Conservation (phyloP, 2,797 vertebrate genomes). For the Sarcophilus harrisii region DNA sequence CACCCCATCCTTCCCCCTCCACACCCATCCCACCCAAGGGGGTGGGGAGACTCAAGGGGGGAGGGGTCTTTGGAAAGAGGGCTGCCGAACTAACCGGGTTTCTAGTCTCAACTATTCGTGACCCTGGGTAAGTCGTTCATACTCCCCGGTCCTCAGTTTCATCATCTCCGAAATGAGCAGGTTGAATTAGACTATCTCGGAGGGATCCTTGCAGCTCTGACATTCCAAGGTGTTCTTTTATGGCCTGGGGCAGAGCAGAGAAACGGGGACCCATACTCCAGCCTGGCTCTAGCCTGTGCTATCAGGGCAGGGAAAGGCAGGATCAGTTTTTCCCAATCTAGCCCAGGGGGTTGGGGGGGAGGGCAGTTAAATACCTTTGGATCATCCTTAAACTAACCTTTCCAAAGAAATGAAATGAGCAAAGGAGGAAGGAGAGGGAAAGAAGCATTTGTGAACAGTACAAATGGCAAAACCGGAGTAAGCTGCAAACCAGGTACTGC, state of each 20-base stretch:
- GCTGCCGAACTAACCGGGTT: background rate
- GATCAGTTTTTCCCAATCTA: background rate
- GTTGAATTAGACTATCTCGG: background rate
- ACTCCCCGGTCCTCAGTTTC: background rate
- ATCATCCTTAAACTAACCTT: background rate
- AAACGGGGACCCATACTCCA: background rate
- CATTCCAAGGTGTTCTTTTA: background rate
- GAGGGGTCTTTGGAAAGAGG: background rate
- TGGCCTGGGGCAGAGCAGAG: background rate
- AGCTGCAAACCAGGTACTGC: background rate
- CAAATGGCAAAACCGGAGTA: too few species aligned
- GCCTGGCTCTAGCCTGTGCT: background rate
- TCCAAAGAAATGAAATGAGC: background rate
- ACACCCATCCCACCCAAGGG: slow-evolving; percentile 54
- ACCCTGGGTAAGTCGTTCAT: background rate
- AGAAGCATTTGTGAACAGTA: background rate
- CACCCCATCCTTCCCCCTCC: slow-evolving; percentile 62
- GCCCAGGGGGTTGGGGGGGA: background rate
- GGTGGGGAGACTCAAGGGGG: background rate
- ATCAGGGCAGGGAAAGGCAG: background rate
- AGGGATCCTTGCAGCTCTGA: background rate
- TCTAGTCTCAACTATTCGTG: background rate
- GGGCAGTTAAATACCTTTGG: background rate
- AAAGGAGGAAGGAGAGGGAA: background rate
- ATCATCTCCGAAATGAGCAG: background rate